Percentiles rank a stretch among this genome's conserved stretches.
Evolutionary conservation across 35 echinoderm and acorn worm species (phyloP).

Genomic region (Holothuria glaberrima): DNA sequence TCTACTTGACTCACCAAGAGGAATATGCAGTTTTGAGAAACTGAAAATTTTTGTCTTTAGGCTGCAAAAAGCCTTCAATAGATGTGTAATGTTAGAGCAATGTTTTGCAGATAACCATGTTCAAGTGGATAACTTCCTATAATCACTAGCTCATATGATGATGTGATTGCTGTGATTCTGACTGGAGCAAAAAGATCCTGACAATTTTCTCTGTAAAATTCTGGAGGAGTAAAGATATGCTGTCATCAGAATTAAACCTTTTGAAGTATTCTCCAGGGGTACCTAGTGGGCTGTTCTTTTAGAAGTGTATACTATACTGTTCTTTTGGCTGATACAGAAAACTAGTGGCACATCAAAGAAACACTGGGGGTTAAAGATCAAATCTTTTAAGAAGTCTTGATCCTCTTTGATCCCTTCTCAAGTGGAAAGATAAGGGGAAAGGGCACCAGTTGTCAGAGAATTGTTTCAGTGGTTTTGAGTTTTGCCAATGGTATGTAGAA

Average conservation of each 20-base stretch:
- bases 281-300: constrained; percentile 12
- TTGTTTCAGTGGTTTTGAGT: constrained; percentile 7
- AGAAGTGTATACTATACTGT: constrained; percentile 3
- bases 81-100: too few species aligned
- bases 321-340: background rate
- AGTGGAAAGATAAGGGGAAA: constrained; percentile 14
- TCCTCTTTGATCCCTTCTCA: constrained; percentile 37
- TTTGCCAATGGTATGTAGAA: background rate
- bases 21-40: too few species aligned
- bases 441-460: background rate
- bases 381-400: constrained; percentile 13
- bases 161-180: too few species aligned
- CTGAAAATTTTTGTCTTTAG: too few species aligned
- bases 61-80: too few species aligned
- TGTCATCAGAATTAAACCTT: constrained; percentile 37
- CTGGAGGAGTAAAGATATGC: background rate
- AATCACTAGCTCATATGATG: too few species aligned
- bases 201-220: background rate
- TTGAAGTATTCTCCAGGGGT: constrained; percentile 21
- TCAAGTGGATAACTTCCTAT: too few species aligned
- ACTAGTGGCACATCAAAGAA: constrained; percentile 18
- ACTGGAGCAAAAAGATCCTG: too few species aligned
- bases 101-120: too few species aligned
- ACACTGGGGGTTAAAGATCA: constrained; percentile 15
- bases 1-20: too few species aligned